Conservation (phyloP, 2,797 vertebrate genomes). For the Rhinoraja longicauda region DNA sequence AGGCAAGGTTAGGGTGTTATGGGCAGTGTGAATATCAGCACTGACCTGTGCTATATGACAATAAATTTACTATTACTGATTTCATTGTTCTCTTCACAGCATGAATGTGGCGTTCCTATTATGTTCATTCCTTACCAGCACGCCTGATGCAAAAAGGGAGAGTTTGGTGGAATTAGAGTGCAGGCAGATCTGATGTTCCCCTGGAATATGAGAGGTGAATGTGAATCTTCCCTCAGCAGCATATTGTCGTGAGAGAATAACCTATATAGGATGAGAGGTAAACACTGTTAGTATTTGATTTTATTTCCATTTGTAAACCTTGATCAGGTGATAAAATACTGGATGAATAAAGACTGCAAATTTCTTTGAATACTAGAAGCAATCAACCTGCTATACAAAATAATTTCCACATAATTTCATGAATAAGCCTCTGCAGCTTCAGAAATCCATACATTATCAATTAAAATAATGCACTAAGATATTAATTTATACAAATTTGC, state of each 20-base stretch:
- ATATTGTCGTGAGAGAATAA: slow-evolving; percentile 80
- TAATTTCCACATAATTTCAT: not conserved
- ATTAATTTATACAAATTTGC: not conserved
- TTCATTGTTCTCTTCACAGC: not conserved
- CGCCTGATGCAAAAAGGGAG: slow-evolving; percentile 84
- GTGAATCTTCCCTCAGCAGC: slow-evolving; percentile 82
- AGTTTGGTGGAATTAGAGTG: slow-evolving; percentile 92
- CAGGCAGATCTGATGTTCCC: slow-evolving; percentile 86
- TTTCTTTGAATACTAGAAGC: not conserved
- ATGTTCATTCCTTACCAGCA: slow-evolving; percentile 64
- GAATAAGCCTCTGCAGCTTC: not conserved
- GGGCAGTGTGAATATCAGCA: not conserved
- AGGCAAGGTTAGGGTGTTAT: not conserved
- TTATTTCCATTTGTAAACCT: not conserved
- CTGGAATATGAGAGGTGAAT: slow-evolving; percentile 82
- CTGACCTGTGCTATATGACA: not conserved
- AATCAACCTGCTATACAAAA: not conserved
- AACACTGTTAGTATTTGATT: not conserved
- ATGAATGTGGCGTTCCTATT: no score
- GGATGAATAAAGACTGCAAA: not conserved
- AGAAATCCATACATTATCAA: not conserved
- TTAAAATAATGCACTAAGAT: not conserved
- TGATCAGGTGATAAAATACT: not conserved
- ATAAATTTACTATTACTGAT: not conserved
- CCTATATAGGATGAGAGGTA: slow-evolving; percentile 51